Evolutionary conservation across 2,888 invertebrate species (phyloP).

Genomic region (Dynastes hyllus): DNA sequence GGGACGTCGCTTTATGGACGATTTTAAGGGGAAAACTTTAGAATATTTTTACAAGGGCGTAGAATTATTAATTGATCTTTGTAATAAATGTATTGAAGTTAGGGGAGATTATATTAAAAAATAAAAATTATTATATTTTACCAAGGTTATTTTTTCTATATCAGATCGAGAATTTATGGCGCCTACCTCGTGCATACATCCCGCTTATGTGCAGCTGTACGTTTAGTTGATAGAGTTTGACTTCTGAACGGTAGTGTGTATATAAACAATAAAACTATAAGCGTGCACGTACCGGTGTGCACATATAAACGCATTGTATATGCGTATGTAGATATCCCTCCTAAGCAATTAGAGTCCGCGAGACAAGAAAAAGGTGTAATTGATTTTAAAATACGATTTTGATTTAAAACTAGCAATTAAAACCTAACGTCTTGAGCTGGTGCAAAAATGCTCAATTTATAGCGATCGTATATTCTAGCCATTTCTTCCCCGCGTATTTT

Average conservation of each 20-base stretch:
- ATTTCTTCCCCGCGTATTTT: constrained; percentile 6
- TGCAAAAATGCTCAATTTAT: constrained; percentile 41
- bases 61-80: no score
- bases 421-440: constrained; percentile 10
- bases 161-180: no score
- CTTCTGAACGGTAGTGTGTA: neutral
- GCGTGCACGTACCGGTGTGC: neutral
- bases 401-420: constrained; percentile 51
- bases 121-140: no score
- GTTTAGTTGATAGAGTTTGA: neutral
- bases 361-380: constrained; percentile 47
- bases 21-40: no score
- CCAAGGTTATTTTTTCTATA: no score
- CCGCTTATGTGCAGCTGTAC: no score
- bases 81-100: no score
- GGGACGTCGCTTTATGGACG: no score
- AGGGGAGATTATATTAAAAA: no score
- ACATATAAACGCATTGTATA: neutral
- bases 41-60: no score
- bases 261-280: neutral
- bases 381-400: constrained; percentile 50
- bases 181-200: no score
- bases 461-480: constrained; percentile 29
- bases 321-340: constrained; percentile 18
- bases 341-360: neutral